phyloP scores from a whole-genome alignment of 2,113 vertebrate genomes.

The Chloropsis cyanopogon region DNA sequence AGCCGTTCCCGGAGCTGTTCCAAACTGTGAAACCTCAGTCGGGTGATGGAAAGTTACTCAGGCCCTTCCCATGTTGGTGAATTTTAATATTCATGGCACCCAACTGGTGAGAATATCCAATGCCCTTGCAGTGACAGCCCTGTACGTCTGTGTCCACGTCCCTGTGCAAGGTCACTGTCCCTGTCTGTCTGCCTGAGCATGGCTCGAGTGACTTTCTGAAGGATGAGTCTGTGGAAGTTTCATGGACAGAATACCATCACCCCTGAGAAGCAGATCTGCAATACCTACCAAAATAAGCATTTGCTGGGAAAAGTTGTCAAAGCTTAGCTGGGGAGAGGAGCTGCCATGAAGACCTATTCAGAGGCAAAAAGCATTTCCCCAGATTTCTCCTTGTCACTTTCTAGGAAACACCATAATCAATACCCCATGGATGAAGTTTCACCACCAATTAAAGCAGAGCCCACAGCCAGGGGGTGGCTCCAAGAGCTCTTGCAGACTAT shows the following conservation, averaged over 20 bases:
- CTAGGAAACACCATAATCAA: background rate
- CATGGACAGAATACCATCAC: background rate
- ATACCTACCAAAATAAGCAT: background rate
- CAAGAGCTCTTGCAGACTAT: background rate
- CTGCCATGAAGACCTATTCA: background rate
- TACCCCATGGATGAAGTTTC: background rate
- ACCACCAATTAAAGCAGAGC: background rate
- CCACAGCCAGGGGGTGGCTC: accelerated
- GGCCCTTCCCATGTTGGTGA: background rate
- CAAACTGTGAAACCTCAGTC: background rate
- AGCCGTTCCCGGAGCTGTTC: background rate
- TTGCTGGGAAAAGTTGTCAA: background rate
- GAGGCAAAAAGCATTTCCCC: background rate
- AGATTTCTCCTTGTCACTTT: background rate
- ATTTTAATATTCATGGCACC: slow-evolving; percentile 1
- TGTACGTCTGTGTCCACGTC: accelerated
- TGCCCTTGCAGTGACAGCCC: background rate
- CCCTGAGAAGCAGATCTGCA: background rate
- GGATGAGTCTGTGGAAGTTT: background rate
- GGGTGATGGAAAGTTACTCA: background rate
- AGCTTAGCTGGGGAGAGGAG: background rate
- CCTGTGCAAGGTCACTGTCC: background rate
- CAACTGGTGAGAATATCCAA: background rate
- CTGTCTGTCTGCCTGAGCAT: background rate
- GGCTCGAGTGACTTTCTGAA: background rate